Base-by-base conservation (phyloP, 2,888 invertebrate genomes). In the Cheilosia urbana region DNA sequence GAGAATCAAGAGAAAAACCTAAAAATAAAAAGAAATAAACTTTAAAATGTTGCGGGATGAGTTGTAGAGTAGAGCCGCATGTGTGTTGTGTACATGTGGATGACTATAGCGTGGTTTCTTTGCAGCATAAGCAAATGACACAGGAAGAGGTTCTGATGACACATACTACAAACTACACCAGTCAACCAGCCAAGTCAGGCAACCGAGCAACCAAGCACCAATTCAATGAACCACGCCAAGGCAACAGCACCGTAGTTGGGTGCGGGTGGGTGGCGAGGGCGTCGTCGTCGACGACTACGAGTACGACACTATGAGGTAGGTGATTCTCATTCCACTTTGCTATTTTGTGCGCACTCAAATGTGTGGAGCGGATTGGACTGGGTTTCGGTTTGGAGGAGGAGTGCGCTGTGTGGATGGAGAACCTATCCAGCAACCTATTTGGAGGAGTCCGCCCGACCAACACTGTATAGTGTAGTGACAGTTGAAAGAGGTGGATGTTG, bases 191-290 rank as follows among this genome's bases (percentile, higher is more conserved):
- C 45, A 21, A 78, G 49, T 19, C 47, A 71, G 37, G 58, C 60
- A 63, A 27, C 68, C 57, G 57, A 63, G 65, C 82, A 63, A 51
- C 72, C 34, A 71, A 69, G 19, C 51, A 69, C 58, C 80, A 75
- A 84, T 84, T 79, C 84, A 84, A 84, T 84, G 84, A 84, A 84
- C 84, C 69, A 79, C 68, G 53, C 66, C 66, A 66, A 78, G 66
- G 65, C 55, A 73, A 42, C 40, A 63, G 21, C 19, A 27, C 69
- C 21, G 47, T 57, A 62, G 49, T 49, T 40, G 47, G 30, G 37
- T 49, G 51, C 37, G 34, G 73, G 73, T 65, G 79, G 73, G 73
- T 69, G 73, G 60, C 15, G 47, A 30, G 49, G 40, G 30, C 57
- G 30, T 37, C 24, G 21, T 19, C 40, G 37, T 47, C 66, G 55